These are phyloP conservation scores for Aphidoletes aphidimyza DNA, from an alignment of 2,888 invertebrate species.

Conservation along the genomic window DNA sequence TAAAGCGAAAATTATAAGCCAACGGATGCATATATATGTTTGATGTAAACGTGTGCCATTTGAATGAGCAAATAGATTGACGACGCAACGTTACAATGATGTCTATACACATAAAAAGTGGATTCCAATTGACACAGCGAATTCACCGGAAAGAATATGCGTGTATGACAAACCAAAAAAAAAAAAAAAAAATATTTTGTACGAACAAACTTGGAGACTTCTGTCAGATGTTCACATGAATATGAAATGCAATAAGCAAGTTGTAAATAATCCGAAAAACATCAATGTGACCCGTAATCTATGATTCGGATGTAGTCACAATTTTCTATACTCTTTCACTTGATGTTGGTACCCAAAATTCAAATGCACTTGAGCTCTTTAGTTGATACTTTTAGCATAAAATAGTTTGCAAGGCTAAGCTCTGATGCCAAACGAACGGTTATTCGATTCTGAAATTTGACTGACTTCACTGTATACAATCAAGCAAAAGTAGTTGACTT, in stretches of 20 bases:
- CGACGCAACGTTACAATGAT: no score
- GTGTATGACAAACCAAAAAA: not conserved
- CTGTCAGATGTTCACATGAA: not conserved
- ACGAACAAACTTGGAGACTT: no score
- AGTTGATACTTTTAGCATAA: no score
- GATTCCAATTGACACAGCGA: conserved; percentile 5
- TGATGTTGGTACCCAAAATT: no score
- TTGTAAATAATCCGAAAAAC: not conserved
- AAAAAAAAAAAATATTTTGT: no score
- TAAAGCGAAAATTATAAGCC: no score
- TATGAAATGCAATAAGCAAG: not conserved
- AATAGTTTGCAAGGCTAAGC: no score
- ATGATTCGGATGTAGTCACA: not conserved
- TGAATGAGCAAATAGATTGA: not conserved
- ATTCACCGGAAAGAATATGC: not conserved
- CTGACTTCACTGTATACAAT: not conserved
- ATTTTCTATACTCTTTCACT: not conserved
- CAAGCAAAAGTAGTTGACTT: not conserved
- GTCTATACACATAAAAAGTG: no score
- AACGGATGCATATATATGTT: no score
- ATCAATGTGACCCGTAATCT: not conserved
- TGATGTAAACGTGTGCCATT: not conserved
- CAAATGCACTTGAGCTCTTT: no score
- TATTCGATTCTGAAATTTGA: not conserved
- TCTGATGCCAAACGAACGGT: no score